Evolutionary conservation across 2,113 vertebrate genomes (phyloP), one percentile per base, ranked within the genome.

Genomic region (Callaeas wilsoni): DNA sequence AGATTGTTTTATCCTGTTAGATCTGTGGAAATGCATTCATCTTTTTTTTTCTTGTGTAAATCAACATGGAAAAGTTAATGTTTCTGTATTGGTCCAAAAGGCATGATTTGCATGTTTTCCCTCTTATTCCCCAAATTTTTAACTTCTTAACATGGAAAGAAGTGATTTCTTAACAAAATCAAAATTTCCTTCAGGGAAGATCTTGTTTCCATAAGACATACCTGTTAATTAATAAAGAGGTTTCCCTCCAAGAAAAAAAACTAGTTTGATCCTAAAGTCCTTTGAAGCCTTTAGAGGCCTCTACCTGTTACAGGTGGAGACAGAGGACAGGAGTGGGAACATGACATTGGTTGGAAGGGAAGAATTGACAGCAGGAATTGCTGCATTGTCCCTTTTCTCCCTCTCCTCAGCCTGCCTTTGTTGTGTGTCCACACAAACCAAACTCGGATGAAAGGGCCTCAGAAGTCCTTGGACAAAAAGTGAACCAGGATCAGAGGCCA

Each of bases 341-440:
- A 2, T n/a, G 59, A 26, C 53, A 7, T 17, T 74, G 35, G 17
- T 59, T 50, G 63, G 35, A 78, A 69, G 29, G 42, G 16, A 26
- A 79, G 71, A 60, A 56, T 0, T 4, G 16, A 4, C 22, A 37
- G 33, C 7, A 16, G 44, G 25, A 79, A 46, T 32, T 42, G 29
- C 2, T 55, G 23, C 14, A 4, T 17, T 47, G 30, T n/a, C 19
- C 13, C 29, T 76, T 53, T 60, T 29, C 33, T 82, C 16, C 19
- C 32, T 8, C 3, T 62, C 9, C 62, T 46, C 57, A n/a, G 5
- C 63, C 41, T n/a, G 37, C 22, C 63, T 78, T 59, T 14, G 0
- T 25, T 4, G 1, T 7, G 4, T 13, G 15, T 27, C 25, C 19
- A 16, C 7, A 2, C 32, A 84, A 82, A 68, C n/a, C 1, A 4